phyloP scores from a whole-genome alignment of 2,888 invertebrate genomes.

The Drosophila mimetica region DNA sequence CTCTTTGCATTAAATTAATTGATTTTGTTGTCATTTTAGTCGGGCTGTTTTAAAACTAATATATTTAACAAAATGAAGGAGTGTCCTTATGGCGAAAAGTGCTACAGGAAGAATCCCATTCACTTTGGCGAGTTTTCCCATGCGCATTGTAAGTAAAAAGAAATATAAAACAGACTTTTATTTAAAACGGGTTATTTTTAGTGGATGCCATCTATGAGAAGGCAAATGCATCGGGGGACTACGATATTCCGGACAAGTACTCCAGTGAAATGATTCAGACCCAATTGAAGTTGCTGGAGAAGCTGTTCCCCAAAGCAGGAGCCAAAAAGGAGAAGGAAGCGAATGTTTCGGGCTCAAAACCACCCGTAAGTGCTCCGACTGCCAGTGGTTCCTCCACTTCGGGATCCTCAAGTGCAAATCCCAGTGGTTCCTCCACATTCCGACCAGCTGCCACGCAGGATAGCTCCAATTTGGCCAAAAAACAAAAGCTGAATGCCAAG shows the following conservation, averaged over 20 bases:
- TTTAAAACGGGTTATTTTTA: conserved; percentile 73
- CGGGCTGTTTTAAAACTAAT: background rate
- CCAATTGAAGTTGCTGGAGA: conserved; percentile 87
- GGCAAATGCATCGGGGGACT: conserved; percentile 84
- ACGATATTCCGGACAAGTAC: conserved; percentile 86
- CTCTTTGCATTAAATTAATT: conserved; percentile 16
- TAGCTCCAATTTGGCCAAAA: conserved; percentile 79
- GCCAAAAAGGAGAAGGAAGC: conserved; percentile 25
- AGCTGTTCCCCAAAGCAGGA: conserved; percentile 71
- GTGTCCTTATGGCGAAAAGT: conserved; percentile 91
- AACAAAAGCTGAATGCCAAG: conserved; percentile 76
- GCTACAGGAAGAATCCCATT: conserved; percentile 93
- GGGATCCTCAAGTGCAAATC: conserved; percentile 25
- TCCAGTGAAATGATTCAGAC: conserved; percentile 86
- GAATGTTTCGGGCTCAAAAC: background rate
- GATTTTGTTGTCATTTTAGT: background rate
- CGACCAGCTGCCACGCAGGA: conserved; percentile 23
- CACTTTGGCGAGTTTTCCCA: conserved; percentile 93
- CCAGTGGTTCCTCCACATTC: conserved; percentile 10
- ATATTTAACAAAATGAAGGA: conserved; percentile 80
- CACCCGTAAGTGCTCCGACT: conserved; percentile 2
- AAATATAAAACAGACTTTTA: background rate
- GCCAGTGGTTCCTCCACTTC: conserved; percentile 22
- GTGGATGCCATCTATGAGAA: conserved; percentile 88
- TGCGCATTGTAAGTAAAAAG: conserved; percentile 87